phyloP scores from a whole-genome alignment of 1,140 invertebrate genomes.

The Phocides pigmalion region DNA sequence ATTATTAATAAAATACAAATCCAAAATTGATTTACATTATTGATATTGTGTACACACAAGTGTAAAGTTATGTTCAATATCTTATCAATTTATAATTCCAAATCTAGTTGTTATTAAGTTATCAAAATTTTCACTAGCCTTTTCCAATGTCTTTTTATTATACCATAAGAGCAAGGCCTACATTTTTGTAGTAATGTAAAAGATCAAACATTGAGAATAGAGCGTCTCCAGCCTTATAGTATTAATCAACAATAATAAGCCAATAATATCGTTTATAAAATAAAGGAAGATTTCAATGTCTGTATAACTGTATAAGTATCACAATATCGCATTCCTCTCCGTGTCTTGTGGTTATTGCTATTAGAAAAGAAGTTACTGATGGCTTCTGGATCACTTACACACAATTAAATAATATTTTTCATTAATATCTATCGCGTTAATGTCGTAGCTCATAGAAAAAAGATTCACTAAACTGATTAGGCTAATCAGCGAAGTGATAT shows the following conservation, averaged over 20 bases:
- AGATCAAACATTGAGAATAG: slow-evolving; percentile 44
- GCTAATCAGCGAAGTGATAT: slow-evolving; percentile 44
- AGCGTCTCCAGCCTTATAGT: slow-evolving; percentile 46
- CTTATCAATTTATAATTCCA: slow-evolving; percentile 71
- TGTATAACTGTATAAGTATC: slow-evolving; percentile 40
- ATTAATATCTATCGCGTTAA: slow-evolving; percentile 10
- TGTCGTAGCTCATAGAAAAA: slow-evolving; percentile 12
- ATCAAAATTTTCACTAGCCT: slow-evolving; percentile 83
- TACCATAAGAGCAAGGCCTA: slow-evolving; percentile 75
- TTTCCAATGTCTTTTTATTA: slow-evolving; percentile 73
- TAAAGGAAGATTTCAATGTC: slow-evolving; percentile 34
- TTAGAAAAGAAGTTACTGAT: not conserved
- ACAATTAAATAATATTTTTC: not conserved
- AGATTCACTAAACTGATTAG: slow-evolving; percentile 3
- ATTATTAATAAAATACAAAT: slow-evolving; percentile 8
- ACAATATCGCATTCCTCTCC: slow-evolving; percentile 43
- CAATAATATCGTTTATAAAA: slow-evolving; percentile 44
- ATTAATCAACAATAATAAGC: slow-evolving; percentile 41
- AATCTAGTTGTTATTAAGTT: slow-evolving; percentile 76
- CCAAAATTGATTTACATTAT: slow-evolving; percentile 30
- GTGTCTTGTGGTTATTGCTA: slow-evolving; percentile 32
- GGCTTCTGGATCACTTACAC: not conserved
- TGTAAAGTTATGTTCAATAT: slow-evolving; percentile 50
- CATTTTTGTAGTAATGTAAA: slow-evolving; percentile 57
- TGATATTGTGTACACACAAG: slow-evolving; percentile 34